Evolutionary conservation across 2,888 invertebrate species (phyloP).

Genomic region (Neoscelio sp.): DNA sequence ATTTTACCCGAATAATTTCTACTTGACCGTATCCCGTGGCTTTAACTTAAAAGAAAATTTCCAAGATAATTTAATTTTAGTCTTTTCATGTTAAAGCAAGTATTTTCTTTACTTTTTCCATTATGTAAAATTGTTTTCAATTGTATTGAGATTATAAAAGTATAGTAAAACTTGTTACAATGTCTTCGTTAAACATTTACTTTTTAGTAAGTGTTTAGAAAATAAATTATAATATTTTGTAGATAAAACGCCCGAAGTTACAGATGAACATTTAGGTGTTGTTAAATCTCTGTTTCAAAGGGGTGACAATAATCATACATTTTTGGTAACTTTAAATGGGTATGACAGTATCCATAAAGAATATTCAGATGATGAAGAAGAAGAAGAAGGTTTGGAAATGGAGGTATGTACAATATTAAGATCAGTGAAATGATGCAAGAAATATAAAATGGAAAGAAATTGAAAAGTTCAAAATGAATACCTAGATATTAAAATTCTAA

Average conservation of each 20-base stretch:
- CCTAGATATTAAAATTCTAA: too few relatives aligned
- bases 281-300: slow-evolving; percentile 81
- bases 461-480: too few relatives aligned
- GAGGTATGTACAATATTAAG: slow-evolving; percentile 73
- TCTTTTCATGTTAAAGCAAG: too few relatives aligned
- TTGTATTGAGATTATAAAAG: background rate
- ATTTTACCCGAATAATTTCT: too few relatives aligned
- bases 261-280: slow-evolving; percentile 79
- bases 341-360: slow-evolving; percentile 78
- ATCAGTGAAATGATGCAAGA: too few relatives aligned
- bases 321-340: slow-evolving; percentile 81
- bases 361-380: slow-evolving; percentile 75
- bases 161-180: background rate
- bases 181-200: too few relatives aligned
- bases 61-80: too few relatives aligned
- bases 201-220: slow-evolving; percentile 6
- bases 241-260: slow-evolving; percentile 75
- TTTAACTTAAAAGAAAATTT: too few relatives aligned
- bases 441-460: too few relatives aligned
- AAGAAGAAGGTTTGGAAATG: slow-evolving; percentile 78
- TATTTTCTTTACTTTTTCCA: too few relatives aligned
- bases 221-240: slow-evolving; percentile 65
- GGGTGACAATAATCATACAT: slow-evolving; percentile 80
- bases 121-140: slow-evolving; percentile 23
- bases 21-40: too few relatives aligned